Conservation (phyloP, 1,140 invertebrate genomes). For the Bombus confusus region DNA sequence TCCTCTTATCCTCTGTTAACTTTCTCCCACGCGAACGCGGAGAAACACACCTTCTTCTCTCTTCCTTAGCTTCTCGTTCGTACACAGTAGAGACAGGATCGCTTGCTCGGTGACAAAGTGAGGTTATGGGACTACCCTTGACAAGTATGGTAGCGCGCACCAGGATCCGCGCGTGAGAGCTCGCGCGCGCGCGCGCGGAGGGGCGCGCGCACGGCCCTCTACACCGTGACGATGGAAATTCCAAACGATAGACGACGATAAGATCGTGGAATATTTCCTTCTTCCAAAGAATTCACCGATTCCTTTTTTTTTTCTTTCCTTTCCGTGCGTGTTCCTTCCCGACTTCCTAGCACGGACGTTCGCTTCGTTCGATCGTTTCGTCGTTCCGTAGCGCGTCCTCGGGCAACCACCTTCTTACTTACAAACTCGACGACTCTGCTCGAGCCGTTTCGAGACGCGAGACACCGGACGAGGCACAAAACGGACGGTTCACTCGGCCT, state of each 20-base stretch:
- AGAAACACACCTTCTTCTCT: not conserved
- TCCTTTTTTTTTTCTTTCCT: not conserved
- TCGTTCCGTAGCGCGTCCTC: not conserved
- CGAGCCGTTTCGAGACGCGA: constrained; percentile 14
- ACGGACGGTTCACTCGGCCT: not conserved
- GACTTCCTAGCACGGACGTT: not conserved
- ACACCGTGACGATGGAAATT: constrained; percentile 27
- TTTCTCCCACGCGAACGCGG: accelerated
- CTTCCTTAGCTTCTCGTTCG: not conserved
- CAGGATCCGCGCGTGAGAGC: constrained; percentile 44
- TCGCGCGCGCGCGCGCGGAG: constrained; percentile 33
- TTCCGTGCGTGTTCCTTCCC: no score
- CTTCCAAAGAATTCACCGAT: not conserved
- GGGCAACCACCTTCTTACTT: not conserved
- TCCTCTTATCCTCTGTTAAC: not conserved
- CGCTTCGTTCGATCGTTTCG: not conserved
- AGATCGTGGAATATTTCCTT: constrained; percentile 5
- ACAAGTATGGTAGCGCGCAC: constrained; percentile 37
- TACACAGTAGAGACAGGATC: constrained; percentile 6
- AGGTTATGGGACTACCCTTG: constrained; percentile 55
- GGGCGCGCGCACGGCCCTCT: constrained; percentile 45
- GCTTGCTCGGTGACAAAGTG: constrained; percentile 28
- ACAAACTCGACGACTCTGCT: constrained; percentile 43
- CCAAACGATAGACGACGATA: constrained; percentile 34
- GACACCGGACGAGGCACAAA: not conserved